These are phyloP conservation scores for Lymantria dispar DNA, from an alignment of 2,888 invertebrate genomes.

Conservation along the genomic window DNA sequence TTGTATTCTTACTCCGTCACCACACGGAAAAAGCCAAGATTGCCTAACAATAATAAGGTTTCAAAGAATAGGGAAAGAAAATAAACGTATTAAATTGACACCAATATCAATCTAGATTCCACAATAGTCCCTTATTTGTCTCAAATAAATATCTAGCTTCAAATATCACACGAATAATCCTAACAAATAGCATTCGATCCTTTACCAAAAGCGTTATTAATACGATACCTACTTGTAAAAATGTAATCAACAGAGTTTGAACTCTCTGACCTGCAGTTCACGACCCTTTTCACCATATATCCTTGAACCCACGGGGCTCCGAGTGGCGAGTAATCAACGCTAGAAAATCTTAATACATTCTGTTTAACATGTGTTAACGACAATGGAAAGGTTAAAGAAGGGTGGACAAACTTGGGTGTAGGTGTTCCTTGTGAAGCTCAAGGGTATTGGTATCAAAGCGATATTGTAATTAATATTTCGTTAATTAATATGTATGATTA, in stretches of 20 bases:
- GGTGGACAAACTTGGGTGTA: conserved; percentile 7
- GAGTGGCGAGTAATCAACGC: conserved; percentile 11
- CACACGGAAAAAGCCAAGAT: too few species aligned
- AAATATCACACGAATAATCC: background rate
- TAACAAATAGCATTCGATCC: background rate
- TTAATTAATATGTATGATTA: background rate
- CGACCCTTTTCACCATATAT: conserved; percentile 25
- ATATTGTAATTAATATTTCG: background rate
- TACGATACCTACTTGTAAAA: background rate
- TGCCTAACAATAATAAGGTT: too few species aligned
- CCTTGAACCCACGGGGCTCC: conserved; percentile 16
- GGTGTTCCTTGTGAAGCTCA: conserved; percentile 3
- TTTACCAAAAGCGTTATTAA: conserved; percentile 1
- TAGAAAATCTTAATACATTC: conserved; percentile 23
- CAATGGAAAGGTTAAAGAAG: conserved; percentile 6
- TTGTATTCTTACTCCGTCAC: too few species aligned
- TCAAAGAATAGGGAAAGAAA: background rate
- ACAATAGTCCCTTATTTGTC: background rate
- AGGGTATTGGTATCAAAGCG: conserved; percentile 25
- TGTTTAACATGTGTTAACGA: conserved; percentile 9
- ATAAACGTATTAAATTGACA: background rate
- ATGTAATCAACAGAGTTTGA: conserved; percentile 1
- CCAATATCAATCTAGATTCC: background rate
- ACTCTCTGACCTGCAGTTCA: conserved; percentile 6
- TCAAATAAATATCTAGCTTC: background rate